These are phyloP conservation scores for Luffia ferchaultella DNA, from an alignment of 2,888 invertebrate species.

Conservation along the genomic window DNA sequence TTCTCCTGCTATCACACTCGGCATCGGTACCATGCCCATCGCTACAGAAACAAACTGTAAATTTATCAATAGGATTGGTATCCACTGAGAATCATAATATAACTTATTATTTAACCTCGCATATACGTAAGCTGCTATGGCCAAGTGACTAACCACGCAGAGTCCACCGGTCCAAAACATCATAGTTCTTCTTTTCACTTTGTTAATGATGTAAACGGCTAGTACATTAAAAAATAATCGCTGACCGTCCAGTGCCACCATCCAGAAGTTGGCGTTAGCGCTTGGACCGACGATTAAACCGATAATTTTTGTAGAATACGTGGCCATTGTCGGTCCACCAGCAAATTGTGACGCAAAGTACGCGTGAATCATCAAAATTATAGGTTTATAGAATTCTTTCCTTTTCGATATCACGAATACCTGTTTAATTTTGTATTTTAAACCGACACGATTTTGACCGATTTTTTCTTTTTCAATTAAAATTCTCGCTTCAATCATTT, in stretches of 20 bases:
- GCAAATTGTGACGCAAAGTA: slow-evolving; percentile 70
- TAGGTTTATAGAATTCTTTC: slow-evolving; percentile 62
- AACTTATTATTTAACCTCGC: slow-evolving; percentile 23
- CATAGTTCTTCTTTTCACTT: slow-evolving; percentile 64
- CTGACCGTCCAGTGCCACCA: slow-evolving; percentile 69
- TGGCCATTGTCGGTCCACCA: slow-evolving; percentile 72
- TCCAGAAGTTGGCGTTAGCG: slow-evolving; percentile 69
- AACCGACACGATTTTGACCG: neutral
- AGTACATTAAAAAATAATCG: slow-evolving; percentile 65
- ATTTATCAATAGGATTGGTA: slow-evolving; percentile 54
- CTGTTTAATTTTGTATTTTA: slow-evolving; percentile 11
- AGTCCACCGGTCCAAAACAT: slow-evolving; percentile 65
- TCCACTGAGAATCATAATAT: slow-evolving; percentile 36
- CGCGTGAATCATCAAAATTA: slow-evolving; percentile 64
- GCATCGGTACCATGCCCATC: slow-evolving; percentile 69
- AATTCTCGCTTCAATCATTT: slow-evolving; percentile 32
- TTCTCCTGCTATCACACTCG: slow-evolving; percentile 75
- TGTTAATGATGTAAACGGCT: slow-evolving; percentile 67
- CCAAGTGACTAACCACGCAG: slow-evolving; percentile 60
- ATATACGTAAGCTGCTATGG: slow-evolving; percentile 50
- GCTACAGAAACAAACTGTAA: slow-evolving; percentile 62
- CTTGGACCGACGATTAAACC: slow-evolving; percentile 58
- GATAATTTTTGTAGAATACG: slow-evolving; percentile 71
- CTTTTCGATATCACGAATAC: slow-evolving; percentile 26
- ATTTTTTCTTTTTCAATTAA: slow-evolving; percentile 21